Percentiles rank a stretch among this genome's conserved stretches.
Conservation (phyloP, 2,113 vertebrate species). For the Varanus salvator region DNA sequence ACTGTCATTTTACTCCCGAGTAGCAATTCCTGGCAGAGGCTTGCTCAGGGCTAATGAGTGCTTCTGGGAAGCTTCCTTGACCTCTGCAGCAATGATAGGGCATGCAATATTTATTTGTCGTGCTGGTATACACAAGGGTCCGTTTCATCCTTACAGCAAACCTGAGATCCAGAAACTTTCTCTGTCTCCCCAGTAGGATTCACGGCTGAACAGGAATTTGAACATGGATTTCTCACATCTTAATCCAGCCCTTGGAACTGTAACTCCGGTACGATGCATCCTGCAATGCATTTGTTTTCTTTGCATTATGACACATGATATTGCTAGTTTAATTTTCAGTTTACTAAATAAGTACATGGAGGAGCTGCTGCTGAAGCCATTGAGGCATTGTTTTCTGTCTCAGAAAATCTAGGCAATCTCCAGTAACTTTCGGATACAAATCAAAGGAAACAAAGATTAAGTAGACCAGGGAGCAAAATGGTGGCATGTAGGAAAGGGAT, state of each 20-base stretch:
- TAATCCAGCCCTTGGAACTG: not conserved
- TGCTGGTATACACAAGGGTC: not conserved
- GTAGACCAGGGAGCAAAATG: not conserved
- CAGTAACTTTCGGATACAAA: not conserved
- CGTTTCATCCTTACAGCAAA: not conserved
- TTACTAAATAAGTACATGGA: not conserved
- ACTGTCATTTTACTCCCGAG: not conserved
- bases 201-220: not conserved
- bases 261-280: not conserved
- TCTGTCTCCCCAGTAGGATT: not conserved
- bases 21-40: not conserved
- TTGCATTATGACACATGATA: not conserved
- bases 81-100: not conserved
- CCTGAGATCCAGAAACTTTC: not conserved
- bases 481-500: not conserved
- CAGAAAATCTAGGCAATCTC: not conserved
- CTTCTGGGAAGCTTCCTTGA: not conserved
- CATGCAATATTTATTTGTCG: constrained; percentile 2
- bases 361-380: not conserved
- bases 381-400: not conserved
- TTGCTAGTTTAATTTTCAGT: not conserved
- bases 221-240: not conserved
- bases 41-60: not conserved
- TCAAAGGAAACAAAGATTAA: not conserved
- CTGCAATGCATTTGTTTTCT: not conserved